Percentiles rank a stretch among this genome's conserved stretches.
These are phyloP conservation scores for Ericerus pela DNA, from an alignment of 1,140 invertebrate genomes.

Conservation along the genomic window DNA sequence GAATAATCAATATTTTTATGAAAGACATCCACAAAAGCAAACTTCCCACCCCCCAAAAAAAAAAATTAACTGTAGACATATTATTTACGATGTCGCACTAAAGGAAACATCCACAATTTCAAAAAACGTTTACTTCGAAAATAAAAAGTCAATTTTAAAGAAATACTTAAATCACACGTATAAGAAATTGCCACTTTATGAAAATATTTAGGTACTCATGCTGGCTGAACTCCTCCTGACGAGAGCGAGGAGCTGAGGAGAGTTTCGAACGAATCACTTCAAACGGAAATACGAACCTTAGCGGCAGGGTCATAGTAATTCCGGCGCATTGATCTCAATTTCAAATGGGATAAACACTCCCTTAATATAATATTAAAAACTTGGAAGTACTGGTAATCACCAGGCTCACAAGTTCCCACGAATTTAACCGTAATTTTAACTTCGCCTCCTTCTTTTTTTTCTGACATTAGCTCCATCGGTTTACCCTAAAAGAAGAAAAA, in stretches of 20 bases:
- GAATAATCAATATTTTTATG: too few relatives aligned
- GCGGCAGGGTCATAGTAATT: constrained; percentile 59
- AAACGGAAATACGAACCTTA: constrained; percentile 40
- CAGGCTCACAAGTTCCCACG: constrained; percentile 28
- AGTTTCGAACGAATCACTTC: too few relatives aligned
- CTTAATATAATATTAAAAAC: constrained; percentile 61
- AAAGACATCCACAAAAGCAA: too few relatives aligned
- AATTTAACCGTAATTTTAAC: constrained; percentile 28
- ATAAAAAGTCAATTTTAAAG: background rate
- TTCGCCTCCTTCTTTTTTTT: background rate
- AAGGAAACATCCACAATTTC: background rate
- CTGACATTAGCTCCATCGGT: background rate
- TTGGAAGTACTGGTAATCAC: constrained; percentile 36
- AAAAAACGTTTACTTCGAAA: background rate
- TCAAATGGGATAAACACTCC: constrained; percentile 44
- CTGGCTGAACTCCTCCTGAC: too few relatives aligned
- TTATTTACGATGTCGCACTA: too few relatives aligned
- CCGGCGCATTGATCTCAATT: constrained; percentile 52
- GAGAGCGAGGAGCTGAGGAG: too few relatives aligned
- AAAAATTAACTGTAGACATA: too few relatives aligned
- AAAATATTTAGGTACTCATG: too few relatives aligned
- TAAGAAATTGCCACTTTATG: too few relatives aligned
- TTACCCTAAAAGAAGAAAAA: background rate
- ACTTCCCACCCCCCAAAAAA: too few relatives aligned
- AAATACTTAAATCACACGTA: too few relatives aligned